Percentiles rank a stretch among this genome's conserved stretches.
phyloP scores from a whole-genome alignment of 2,888 invertebrate genomes.

The Protodeltote pygarga region DNA sequence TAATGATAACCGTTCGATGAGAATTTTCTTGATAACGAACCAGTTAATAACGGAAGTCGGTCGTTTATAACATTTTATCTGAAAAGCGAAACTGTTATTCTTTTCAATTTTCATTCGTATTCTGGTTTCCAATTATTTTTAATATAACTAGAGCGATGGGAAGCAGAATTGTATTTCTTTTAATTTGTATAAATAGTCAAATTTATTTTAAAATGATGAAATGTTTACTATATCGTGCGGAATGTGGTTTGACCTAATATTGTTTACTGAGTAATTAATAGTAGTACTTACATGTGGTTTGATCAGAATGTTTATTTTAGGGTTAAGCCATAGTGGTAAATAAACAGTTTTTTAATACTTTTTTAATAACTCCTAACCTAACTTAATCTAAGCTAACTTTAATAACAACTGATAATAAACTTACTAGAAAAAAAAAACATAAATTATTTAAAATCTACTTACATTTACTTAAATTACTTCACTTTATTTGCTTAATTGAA shows the following conservation, averaged over 20 bases:
- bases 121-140: constrained; percentile 48
- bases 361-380: too few relatives aligned
- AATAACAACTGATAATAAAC: too few relatives aligned
- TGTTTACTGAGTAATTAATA: background rate
- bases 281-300: too few relatives aligned
- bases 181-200: constrained; percentile 23
- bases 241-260: background rate
- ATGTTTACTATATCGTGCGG: background rate
- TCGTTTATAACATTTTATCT: constrained; percentile 33
- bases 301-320: too few relatives aligned
- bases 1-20: constrained; percentile 53
- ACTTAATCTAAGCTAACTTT: too few relatives aligned
- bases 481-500: too few relatives aligned
- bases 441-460: too few relatives aligned
- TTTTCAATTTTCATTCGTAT: constrained; percentile 36
- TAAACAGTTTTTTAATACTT: too few relatives aligned
- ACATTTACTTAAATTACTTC: too few relatives aligned
- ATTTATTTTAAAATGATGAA: constrained; percentile 10
- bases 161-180: constrained; percentile 32
- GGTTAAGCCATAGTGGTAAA: too few relatives aligned
- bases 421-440: too few relatives aligned
- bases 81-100: constrained; percentile 34
- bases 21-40: constrained; percentile 34
- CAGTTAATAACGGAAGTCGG: constrained; percentile 34
- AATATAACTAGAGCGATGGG: constrained; percentile 33